phyloP scores from a whole-genome alignment of 2,888 invertebrate species.

The Leptinotarsa haldemani region DNA sequence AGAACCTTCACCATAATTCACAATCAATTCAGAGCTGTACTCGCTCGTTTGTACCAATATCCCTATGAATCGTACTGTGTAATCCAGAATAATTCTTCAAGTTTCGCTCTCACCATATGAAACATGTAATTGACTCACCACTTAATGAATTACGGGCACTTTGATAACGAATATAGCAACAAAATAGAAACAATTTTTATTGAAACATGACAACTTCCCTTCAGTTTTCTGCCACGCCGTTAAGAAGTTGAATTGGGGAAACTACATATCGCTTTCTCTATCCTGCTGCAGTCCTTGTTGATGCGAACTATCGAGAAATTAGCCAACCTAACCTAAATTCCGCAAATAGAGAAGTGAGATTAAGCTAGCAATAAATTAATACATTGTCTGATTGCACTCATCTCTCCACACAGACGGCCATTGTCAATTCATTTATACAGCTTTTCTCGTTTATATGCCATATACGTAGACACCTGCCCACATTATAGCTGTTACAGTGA shows the following conservation, averaged over 20 bases:
- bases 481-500: slow-evolving; percentile 16
- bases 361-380: slow-evolving; percentile 16
- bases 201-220: too few relatives aligned
- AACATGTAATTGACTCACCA: too few relatives aligned
- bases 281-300: slow-evolving; percentile 3
- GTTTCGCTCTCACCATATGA: too few relatives aligned
- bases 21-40: too few relatives aligned
- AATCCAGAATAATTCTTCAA: too few relatives aligned
- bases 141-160: too few relatives aligned
- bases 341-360: slow-evolving; percentile 20
- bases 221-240: background rate
- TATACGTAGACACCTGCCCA: slow-evolving; percentile 19
- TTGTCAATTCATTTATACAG: slow-evolving; percentile 16
- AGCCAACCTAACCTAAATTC: slow-evolving; percentile 18
- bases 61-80: too few relatives aligned
- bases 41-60: too few relatives aligned
- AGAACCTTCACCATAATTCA: too few relatives aligned
- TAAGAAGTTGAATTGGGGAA: background rate
- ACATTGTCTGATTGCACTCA: slow-evolving; percentile 18
- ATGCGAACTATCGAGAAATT: slow-evolving; percentile 5
- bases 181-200: too few relatives aligned
- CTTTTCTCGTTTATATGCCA: slow-evolving; percentile 20
- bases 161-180: too few relatives aligned
- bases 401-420: slow-evolving; percentile 8
- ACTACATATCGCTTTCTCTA: slow-evolving; percentile 9